Base-by-base conservation (phyloP, 1,140 invertebrate species). In the Plodia interpunctella region DNA sequence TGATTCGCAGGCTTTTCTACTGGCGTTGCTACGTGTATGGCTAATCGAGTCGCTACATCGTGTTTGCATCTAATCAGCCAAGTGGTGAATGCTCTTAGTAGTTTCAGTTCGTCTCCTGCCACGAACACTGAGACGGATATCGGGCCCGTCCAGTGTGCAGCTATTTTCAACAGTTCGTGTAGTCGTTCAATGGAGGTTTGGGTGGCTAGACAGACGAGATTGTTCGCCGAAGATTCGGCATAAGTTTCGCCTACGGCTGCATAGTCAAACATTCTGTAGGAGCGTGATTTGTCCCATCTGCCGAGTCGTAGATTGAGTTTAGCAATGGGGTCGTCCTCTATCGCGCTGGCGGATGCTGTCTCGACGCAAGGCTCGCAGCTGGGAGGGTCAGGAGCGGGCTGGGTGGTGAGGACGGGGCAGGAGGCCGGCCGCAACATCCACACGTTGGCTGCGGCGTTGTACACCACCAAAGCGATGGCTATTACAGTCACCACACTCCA, bases 41-140 rank as follows among this genome's bases (percentile, higher is more conserved):
- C 83, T 38, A 88, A 49, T 28, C 82, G 80, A 49, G 80, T 83
- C 55, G 84, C 87, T 6, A 98, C 92, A 44, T 93, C 91, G 11
- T 92, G 90, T 74, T 94, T 94, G 76, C 97, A 98, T 6, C 92
- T 89, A 20, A 94, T 91, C 56, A 97, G 83, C 87, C 94, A 96
- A 11, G 92, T 88, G 0, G 97, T 90, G 72, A 95, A 96, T 52
- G 91, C 91, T 70, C 94, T 91, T 17, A 95, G 64, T 1, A 93
- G 81, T 49, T 92, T 91, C 49, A 95, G 91, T 72, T 96, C 94
- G 66, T 95, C 92, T 9, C 94, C 94, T 2, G 95, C 94, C 0
- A 94, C 94, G 75, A 95, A 98, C 0, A 97, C 90, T 0, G 97
- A 94, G 0, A 96, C 92, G 0, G 97, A 98, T 66, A 98, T 94